phyloP scores from a whole-genome alignment of 2,888 invertebrate genomes.

The Epirrhoe alternata region DNA sequence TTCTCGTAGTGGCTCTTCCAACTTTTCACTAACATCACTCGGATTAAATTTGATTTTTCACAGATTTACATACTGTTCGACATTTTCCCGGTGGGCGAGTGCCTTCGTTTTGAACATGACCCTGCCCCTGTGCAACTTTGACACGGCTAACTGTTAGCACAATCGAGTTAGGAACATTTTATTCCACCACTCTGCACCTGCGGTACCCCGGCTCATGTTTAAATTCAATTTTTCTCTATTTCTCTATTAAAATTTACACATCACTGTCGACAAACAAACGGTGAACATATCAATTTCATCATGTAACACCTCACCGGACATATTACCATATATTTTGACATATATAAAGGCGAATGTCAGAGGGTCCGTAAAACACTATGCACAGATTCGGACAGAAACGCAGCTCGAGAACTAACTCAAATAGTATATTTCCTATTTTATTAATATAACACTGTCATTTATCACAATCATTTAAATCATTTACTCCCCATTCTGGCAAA shows the following conservation, averaged over 20 bases:
- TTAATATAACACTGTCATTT: not conserved
- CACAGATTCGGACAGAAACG: constrained; percentile 4
- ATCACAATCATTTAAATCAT: not conserved
- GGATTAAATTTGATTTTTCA: constrained; percentile 11
- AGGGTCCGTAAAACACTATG: constrained; percentile 26
- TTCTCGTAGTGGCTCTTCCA: no score
- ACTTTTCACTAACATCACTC: no score
- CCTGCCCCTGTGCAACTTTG: not conserved
- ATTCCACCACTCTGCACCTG: not conserved
- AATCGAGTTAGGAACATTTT: not conserved
- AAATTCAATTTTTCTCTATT: constrained; percentile 40
- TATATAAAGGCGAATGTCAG: constrained; percentile 6
- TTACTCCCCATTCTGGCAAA: not conserved
- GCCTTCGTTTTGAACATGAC: constrained; percentile 15
- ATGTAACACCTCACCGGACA: not conserved
- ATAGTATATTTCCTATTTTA: no score
- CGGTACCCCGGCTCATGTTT: constrained; percentile 33
- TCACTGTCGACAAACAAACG: constrained; percentile 30
- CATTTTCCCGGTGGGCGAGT: constrained; percentile 4
- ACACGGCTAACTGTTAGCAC: not conserved
- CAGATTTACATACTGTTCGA: constrained; percentile 22
- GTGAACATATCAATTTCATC: constrained; percentile 30
- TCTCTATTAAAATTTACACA: constrained; percentile 23
- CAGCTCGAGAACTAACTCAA: no score
- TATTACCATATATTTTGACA: constrained; percentile 2